Evolutionary conservation across 1,140 invertebrate genomes (phyloP).

Genomic region (Sitophilus oryzae): DNA sequence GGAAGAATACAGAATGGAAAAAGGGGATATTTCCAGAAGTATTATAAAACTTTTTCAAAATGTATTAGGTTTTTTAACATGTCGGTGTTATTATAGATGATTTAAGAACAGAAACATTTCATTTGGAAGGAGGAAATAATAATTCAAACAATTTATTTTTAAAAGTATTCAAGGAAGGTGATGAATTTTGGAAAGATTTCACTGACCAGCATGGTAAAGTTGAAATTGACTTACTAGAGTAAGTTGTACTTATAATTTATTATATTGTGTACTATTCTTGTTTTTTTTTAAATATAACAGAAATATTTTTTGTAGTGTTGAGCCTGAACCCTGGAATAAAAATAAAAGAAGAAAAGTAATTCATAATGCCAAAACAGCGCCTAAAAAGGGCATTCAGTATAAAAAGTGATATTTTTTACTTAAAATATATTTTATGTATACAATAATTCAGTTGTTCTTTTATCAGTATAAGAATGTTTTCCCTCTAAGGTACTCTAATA

Average conservation of each 20-base stretch:
- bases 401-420: too few species aligned
- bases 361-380: too few species aligned
- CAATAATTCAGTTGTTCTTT: too few species aligned
- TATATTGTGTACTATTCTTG: too few species aligned
- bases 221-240: slow-evolving; percentile 10
- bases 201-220: slow-evolving; percentile 11
- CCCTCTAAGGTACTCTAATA: too few species aligned
- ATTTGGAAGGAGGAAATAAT: slow-evolving; percentile 6
- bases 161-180: slow-evolving; percentile 19
- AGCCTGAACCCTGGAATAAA: slow-evolving; percentile 14
- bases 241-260: too few species aligned
- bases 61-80: not conserved
- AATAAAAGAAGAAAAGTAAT: slow-evolving; percentile 1
- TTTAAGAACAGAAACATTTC: slow-evolving; percentile 26
- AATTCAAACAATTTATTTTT: slow-evolving; percentile 15
- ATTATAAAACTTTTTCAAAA: slow-evolving; percentile 2
- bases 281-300: not conserved
- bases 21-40: slow-evolving; percentile 31
- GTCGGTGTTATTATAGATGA: slow-evolving; percentile 14
- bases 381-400: too few species aligned
- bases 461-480: too few species aligned
- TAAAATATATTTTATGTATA: too few species aligned
- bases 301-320: slow-evolving; percentile 10
- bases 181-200: slow-evolving; percentile 16
- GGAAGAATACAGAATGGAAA: slow-evolving; percentile 32